Base-by-base conservation (phyloP, 2,797 vertebrate species). In the Myripristis murdjan region DNA sequence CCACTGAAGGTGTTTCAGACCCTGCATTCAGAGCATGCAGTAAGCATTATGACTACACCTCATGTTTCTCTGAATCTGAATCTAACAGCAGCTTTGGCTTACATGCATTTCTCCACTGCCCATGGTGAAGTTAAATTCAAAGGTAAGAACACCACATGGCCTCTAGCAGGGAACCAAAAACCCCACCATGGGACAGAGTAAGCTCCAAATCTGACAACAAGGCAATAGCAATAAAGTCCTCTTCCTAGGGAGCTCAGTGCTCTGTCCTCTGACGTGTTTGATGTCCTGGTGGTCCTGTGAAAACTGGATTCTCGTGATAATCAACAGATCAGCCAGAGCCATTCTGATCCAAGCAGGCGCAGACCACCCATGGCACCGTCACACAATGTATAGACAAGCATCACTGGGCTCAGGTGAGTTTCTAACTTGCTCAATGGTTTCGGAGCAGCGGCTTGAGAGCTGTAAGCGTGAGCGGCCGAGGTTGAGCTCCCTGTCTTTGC, bases 381-480 rank as follows among this genome's bases (percentile, higher is more conserved):
- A 23, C 48, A 43, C 48, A 26, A 61, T 0, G 16, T 46, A 41
- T n/a, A n/a, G 55, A 23, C 46, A 37, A 54, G 48, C 23, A 59
- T 37, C 55, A 5, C 6, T 37, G 35, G 20, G 33, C 6, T 0
- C 1, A 52, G 31, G 37, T 12, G 53, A 49, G 16, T 18, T 20
- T 31, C 39, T 20, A 5, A 31, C 58, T 28, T 24, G 18, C 48
- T 62, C 2, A 5, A 59, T 39, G 57, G 46, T 46, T 81, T 41
- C 58, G 46, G 63, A 72, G 56, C 56, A 1, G 5, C 2, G 23
- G 49, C 55, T 79, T 71, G 63, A 6, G 24, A 46, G 62, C 73
- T 89, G 64, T 84, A 83, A 76, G 65, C 2, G 31, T 28, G 23
- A 59, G 58, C 62, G 23, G 63, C 59, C 63, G 57, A 10, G 1